A percentile compares a stretch with the other conserved stretches of the same genome.
These are phyloP conservation scores for Helarctos malayanus DNA, from an alignment of 2,797 vertebrate genomes.

Conservation along the genomic window DNA sequence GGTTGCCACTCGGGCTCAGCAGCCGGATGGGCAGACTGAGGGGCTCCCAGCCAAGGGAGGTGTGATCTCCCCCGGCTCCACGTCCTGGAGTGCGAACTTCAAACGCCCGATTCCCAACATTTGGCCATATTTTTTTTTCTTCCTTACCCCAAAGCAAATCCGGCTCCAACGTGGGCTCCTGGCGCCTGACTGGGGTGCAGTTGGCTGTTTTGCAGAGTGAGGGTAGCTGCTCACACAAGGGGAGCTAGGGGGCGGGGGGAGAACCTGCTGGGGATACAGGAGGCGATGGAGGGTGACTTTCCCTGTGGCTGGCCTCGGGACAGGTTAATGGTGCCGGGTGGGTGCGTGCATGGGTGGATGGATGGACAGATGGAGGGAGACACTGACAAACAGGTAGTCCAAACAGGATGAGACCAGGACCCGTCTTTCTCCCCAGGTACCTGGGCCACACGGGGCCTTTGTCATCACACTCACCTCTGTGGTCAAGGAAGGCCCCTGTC, in stretches of 20 bases:
- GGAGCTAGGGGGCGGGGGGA: neutral
- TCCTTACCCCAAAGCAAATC: slow-evolving; percentile 63
- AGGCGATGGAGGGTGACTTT: fast-evolving
- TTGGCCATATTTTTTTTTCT: slow-evolving; percentile 69
- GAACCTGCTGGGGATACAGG: neutral
- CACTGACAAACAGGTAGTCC: neutral
- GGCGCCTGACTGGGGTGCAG: slow-evolving; percentile 19
- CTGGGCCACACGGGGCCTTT: fast-evolving
- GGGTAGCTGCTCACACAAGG: neutral
- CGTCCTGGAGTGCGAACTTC: slow-evolving; percentile 80
- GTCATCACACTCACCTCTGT: neutral
- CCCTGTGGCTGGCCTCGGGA: neutral
- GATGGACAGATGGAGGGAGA: neutral
- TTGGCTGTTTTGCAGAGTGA: neutral
- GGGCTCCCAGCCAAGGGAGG: slow-evolving; percentile 81
- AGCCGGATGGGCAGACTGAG: slow-evolving; percentile 81
- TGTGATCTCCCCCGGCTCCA: slow-evolving; percentile 75
- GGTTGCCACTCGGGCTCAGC: neutral
- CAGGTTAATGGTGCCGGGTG: neutral
- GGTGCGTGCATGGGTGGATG: neutral
- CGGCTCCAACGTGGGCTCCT: neutral
- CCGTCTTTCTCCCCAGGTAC: neutral
- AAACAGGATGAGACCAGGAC: too few relatives aligned
- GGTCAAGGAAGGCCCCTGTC: fast-evolving
- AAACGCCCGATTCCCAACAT: slow-evolving; percentile 69